Evolutionary conservation across 2,113 vertebrate species (phyloP).

Genomic region (Prionailurus bengalensis): DNA sequence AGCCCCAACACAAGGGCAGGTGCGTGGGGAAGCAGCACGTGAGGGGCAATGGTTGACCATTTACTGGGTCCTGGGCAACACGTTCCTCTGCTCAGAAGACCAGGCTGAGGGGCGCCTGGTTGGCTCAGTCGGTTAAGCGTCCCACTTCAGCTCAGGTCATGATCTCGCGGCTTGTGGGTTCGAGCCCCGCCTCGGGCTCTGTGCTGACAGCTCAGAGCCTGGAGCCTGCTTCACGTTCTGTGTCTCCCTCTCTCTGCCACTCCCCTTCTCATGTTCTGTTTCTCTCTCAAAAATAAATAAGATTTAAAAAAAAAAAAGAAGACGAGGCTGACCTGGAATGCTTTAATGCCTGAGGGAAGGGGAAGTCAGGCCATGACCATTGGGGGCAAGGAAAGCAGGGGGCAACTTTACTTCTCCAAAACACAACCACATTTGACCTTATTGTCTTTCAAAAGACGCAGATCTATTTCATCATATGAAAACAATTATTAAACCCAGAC

Average conservation of each 20-base stretch:
- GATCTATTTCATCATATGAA: not conserved
- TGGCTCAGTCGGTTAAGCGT: no score
- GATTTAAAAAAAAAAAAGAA: not conserved
- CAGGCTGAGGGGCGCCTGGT: no score
- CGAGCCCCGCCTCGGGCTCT: no score
- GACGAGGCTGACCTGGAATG: not conserved
- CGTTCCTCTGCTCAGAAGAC: not conserved
- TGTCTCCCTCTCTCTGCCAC: no score
- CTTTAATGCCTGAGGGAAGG: not conserved
- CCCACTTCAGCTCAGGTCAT: no score
- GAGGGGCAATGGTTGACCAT: not conserved
- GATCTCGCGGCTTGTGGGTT: no score
- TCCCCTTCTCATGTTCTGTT: no score
- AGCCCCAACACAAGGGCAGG: not conserved
- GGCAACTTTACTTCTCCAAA: not conserved
- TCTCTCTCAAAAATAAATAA: no score
- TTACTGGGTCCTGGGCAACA: not conserved
- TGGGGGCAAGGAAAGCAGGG: not conserved
- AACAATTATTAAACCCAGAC: not conserved
- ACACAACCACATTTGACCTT: not conserved
- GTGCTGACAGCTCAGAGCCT: no score
- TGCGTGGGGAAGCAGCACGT: rapidly evolving
- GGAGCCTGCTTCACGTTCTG: no score
- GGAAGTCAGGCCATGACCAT: not conserved
- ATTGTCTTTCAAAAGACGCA: not conserved